Evolutionary conservation across 2,113 vertebrate species (phyloP).

Genomic region (Phylloscopus trochilus): DNA sequence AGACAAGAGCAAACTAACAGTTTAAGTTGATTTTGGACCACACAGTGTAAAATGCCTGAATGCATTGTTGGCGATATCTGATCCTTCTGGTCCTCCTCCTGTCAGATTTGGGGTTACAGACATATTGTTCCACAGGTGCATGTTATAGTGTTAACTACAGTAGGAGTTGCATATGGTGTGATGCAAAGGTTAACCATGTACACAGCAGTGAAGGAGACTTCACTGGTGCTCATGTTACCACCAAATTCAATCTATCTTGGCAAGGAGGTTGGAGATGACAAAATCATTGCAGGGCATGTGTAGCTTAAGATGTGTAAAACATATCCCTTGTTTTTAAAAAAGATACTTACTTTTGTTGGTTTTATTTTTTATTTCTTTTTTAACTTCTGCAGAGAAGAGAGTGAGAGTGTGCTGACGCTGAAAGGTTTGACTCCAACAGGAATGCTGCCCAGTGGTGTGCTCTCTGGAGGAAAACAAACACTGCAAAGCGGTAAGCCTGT

Average conservation of each 20-base stretch:
- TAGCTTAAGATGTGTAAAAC: not conserved
- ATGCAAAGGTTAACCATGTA: not conserved
- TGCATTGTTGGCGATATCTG: not conserved
- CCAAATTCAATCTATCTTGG: not conserved
- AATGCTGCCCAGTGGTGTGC: slow-evolving; percentile 96
- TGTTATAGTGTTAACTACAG: not conserved
- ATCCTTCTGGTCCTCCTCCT: not conserved
- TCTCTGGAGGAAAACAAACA: slow-evolving; percentile 96
- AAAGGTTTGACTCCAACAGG: slow-evolving; percentile 97
- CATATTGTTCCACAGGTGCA: not conserved
- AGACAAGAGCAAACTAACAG: not conserved
- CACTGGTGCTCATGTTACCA: not conserved
- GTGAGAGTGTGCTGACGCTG: slow-evolving; percentile 96
- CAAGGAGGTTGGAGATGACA: not conserved
- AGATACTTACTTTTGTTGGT: not conserved
- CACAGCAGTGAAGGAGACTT: not conserved
- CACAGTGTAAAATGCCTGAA: not conserved
- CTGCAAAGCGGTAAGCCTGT: slow-evolving; percentile 93
- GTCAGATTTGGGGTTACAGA: not conserved
- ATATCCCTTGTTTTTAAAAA: accelerated
- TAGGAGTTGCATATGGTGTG: not conserved
- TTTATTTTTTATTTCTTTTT: not conserved
- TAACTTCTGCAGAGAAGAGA: slow-evolving; percentile 87
- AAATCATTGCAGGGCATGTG: not conserved
- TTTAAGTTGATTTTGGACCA: not conserved